Evolutionary conservation across 1,140 invertebrate species (phyloP), one percentile per base, ranked within the genome.

Genomic region (Calosoma granatense): DNA sequence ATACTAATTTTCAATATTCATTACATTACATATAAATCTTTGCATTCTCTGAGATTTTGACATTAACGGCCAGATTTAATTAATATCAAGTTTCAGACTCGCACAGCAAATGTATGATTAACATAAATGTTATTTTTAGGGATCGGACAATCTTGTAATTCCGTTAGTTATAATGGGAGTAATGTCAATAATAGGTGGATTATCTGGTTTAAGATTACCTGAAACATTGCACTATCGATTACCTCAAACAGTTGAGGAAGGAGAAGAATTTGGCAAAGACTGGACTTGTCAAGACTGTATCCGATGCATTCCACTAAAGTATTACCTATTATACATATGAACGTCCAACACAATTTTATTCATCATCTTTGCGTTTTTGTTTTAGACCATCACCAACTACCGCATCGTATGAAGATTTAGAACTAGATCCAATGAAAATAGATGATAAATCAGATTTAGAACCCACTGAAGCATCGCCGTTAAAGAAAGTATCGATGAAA

Each of bases 251-350:
- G 77, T 90, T 1, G 87, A 90, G 71, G 90, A 93, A 69, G 90
- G 89, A 2, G 90, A 93, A 68, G 78, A 86, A 63, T 92, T 92
- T 69, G 89, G 88, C n/a, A 90, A 90, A 70, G 76, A 91, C 64
- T 91, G 87, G 82, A 81, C 80, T 1, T 78, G 82, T 36, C 75
- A 78, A 14, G 86, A 90, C 64, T 91, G 87, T 62, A 71, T 83
- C 19, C 71, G 76, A 52, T 90, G 88, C 65, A 75, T 82, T 15
- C 80, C 83, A 23, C 72, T 76, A 47, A 79, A 79, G 82, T 85
- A 77, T 65, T n/a, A n/a, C n/a, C 4, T 41, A 47, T 52, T 19
- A 22, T 20, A 52, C 21, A 56, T 54, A 56, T n/a, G n/a, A n/a
- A n/a, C n/a, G n/a, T n/a, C n/a, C n/a, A n/a, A n/a, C n/a, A 51